Evolutionary conservation across 1,140 invertebrate genomes (phyloP).

Genomic region (Hycleus cichorii): DNA sequence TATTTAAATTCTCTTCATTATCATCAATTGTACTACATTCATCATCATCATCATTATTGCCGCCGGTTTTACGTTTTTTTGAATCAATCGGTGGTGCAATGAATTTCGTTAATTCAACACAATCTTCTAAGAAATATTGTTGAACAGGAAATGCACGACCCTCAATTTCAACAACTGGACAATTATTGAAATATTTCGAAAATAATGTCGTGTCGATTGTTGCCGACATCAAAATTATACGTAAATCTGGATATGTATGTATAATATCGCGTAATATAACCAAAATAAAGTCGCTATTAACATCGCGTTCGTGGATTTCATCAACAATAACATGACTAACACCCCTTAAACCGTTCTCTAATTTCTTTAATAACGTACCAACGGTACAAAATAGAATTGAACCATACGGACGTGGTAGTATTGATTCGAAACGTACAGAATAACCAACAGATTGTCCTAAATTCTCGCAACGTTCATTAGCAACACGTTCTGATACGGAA

Average conservation of each 20-base stretch:
- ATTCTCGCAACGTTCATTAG: slow-evolving; percentile 76
- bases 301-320: slow-evolving; percentile 96
- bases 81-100: slow-evolving; percentile 58
- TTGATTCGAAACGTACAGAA: slow-evolving; percentile 88
- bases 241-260: slow-evolving; percentile 77
- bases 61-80: slow-evolving; percentile 55
- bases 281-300: slow-evolving; percentile 94
- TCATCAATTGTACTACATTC: slow-evolving; percentile 49
- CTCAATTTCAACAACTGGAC: slow-evolving; percentile 72
- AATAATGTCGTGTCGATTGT: slow-evolving; percentile 91
- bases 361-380: slow-evolving; percentile 83
- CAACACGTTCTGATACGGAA: slow-evolving; percentile 86
- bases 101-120: slow-evolving; percentile 74
- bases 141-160: slow-evolving; percentile 75
- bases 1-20: slow-evolving; percentile 74
- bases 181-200: slow-evolving; percentile 82
- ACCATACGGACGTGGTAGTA: slow-evolving; percentile 83
- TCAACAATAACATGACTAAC: slow-evolving; percentile 91
- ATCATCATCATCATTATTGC: slow-evolving; percentile 46
- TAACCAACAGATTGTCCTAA: slow-evolving; percentile 80
- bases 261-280: slow-evolving; percentile 91
- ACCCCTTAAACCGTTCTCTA: slow-evolving; percentile 78
- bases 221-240: slow-evolving; percentile 95
- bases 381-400: slow-evolving; percentile 93
- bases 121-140: slow-evolving; percentile 88